A percentile compares a stretch with the other conserved stretches of the same genome.
Evolutionary conservation across 2,888 invertebrate genomes (phyloP).

Genomic region (Drosophila anomalipes): DNA sequence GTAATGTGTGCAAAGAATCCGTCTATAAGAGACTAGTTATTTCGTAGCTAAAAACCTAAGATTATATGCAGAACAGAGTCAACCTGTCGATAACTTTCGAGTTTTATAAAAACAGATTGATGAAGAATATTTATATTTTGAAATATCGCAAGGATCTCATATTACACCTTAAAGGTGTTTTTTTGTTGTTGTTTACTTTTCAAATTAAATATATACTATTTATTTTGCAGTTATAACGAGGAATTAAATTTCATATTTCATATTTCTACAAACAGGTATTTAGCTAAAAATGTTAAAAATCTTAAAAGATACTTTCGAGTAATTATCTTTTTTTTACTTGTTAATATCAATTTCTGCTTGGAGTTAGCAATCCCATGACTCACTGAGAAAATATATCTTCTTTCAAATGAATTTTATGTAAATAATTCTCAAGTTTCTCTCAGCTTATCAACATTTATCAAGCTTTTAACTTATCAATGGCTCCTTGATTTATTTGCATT

Average conservation of each 20-base stretch:
- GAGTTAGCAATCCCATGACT: neutral
- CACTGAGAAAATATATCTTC: neutral
- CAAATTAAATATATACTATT: neutral
- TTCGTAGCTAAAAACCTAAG: neutral
- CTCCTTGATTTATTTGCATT: conserved; percentile 26
- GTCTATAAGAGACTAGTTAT: neutral
- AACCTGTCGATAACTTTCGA: neutral
- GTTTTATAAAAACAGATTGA: neutral
- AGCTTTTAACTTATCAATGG: conserved; percentile 8
- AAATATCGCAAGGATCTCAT: neutral
- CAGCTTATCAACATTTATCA: neutral
- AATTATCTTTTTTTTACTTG: neutral
- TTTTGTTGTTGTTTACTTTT: neutral
- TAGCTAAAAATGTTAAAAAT: neutral
- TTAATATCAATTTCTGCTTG: neutral
- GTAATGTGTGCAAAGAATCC: neutral
- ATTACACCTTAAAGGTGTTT: neutral
- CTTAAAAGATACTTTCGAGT: neutral
- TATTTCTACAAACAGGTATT: neutral
- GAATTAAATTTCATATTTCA: neutral
- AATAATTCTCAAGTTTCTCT: neutral
- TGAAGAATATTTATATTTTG: neutral
- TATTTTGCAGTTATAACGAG: neutral
- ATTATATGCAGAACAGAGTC: neutral
- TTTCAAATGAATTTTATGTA: neutral